These are phyloP conservation scores for Akabosia matsudoensis DNA, from an alignment of 1,140 invertebrate species.

Conservation along the genomic window DNA sequence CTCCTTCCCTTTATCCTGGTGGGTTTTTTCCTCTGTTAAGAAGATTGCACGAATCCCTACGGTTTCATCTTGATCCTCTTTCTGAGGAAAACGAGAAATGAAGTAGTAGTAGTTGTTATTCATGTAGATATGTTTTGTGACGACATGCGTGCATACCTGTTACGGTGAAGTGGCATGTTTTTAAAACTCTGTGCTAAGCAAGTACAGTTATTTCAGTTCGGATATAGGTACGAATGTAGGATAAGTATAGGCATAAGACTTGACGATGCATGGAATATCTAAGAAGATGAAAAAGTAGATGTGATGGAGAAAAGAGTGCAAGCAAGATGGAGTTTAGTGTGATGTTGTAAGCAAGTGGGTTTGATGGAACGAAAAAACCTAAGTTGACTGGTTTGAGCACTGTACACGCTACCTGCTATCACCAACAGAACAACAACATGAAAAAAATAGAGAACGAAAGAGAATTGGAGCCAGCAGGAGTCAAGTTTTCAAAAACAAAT, in stretches of 20 bases:
- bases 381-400: no score
- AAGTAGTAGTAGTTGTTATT: not conserved
- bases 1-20: not conserved
- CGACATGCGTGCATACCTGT: not conserved
- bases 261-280: no score
- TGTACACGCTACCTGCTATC: not conserved
- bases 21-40: not conserved
- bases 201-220: no score
- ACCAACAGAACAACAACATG: not conserved
- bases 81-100: constrained; percentile 11
- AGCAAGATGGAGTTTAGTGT: no score
- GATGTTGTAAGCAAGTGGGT: no score
- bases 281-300: not conserved
- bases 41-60: constrained; percentile 19
- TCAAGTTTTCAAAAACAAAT: constrained; percentile 41
- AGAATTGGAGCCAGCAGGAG: constrained; percentile 34
- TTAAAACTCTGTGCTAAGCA: no score
- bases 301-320: not conserved
- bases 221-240: no score
- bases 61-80: constrained; percentile 11
- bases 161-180: not conserved
- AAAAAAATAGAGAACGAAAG: not conserved
- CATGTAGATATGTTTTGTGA: constrained; percentile 4
- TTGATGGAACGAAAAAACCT: no score
- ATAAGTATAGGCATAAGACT: no score